These are phyloP conservation scores for Capra hircus DNA, from an alignment of 2,113 vertebrate genomes.

Conservation along the genomic window DNA sequence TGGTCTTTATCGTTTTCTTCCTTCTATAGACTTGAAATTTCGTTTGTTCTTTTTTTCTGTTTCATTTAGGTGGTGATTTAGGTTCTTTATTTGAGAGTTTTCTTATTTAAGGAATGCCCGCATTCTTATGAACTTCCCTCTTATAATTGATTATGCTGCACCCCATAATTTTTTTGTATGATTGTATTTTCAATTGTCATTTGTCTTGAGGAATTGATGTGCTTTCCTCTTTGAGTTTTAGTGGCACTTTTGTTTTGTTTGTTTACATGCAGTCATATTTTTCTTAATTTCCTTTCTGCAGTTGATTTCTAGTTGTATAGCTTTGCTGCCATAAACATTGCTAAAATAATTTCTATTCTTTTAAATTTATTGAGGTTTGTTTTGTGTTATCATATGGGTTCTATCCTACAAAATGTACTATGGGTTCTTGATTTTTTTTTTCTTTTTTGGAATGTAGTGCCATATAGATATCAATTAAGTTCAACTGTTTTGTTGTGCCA, in stretches of 20 bases:
- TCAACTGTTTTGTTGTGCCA: background rate
- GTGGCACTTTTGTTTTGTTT: background rate
- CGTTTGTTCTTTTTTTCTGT: background rate
- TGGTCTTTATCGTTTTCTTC: background rate
- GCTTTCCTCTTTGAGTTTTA: background rate
- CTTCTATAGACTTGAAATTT: background rate
- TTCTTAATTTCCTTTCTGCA: background rate
- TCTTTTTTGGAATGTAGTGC: background rate
- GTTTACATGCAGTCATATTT: background rate
- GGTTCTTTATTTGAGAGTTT: background rate
- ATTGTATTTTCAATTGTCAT: background rate
- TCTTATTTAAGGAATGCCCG: background rate
- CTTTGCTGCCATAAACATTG: background rate
- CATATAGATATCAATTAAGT: background rate
- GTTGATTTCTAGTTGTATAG: background rate
- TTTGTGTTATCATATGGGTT: background rate
- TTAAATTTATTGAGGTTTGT: background rate
- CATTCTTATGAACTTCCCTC: background rate
- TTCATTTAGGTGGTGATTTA: background rate
- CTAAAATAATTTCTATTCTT: background rate
- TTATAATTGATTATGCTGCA: background rate
- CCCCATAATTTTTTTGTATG: background rate
- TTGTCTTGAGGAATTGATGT: background rate
- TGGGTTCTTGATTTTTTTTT: background rate
- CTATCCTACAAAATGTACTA: background rate